Evolutionary conservation across 2,113 vertebrate genomes (phyloP).

Genomic region (Equus quagga): DNA sequence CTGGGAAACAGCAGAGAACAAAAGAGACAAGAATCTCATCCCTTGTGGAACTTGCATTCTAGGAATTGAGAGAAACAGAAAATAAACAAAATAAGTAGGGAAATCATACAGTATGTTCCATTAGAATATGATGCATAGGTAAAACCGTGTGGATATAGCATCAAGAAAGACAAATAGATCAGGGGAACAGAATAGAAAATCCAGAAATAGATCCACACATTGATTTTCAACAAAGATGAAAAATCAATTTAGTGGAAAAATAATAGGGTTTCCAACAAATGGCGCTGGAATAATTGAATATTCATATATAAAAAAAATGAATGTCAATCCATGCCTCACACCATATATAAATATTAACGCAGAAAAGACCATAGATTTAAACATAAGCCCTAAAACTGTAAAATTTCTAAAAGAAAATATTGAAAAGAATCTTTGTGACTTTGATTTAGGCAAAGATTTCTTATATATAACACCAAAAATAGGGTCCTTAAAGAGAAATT

Average conservation of each 20-base stretch:
- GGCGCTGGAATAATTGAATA: not conserved
- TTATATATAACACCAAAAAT: not conserved
- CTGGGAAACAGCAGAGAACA: not conserved
- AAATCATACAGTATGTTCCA: not conserved
- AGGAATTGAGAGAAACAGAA: not conserved
- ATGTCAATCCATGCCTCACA: not conserved
- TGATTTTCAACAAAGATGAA: conserved; percentile 45
- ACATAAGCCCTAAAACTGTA: not conserved
- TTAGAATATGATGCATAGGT: not conserved
- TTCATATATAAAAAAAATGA: not conserved
- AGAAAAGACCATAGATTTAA: not conserved
- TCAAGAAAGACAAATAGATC: not conserved
- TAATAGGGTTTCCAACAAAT: not conserved
- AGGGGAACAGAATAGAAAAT: not conserved
- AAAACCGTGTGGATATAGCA: not conserved
- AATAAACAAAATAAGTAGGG: conserved; percentile 8
- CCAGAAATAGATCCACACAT: not conserved
- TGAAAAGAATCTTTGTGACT: not conserved
- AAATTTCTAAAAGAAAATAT: not conserved
- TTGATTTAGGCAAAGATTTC: not conserved
- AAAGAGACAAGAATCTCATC: not conserved
- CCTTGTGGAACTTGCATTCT: not conserved
- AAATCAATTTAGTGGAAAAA: not conserved
- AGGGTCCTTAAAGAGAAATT: not conserved
- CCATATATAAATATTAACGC: not conserved